Evolutionary conservation across 2,797 vertebrate species (phyloP).

Genomic region (Crax fasciolata): DNA sequence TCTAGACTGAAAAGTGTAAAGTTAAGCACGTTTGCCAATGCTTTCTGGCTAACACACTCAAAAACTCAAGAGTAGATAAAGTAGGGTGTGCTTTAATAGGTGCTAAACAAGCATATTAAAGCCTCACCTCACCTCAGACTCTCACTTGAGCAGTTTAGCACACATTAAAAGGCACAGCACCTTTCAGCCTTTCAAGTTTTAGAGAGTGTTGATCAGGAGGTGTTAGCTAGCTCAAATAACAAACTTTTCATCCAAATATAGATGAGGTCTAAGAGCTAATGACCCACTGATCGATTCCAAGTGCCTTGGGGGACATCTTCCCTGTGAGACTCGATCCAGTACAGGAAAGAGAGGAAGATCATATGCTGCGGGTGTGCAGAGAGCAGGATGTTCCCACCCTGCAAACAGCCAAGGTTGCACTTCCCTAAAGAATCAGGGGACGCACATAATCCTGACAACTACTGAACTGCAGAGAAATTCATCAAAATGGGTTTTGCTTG

Average conservation of each 20-base stretch:
- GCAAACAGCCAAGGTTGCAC: neutral
- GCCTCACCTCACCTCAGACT: slow-evolving; percentile 38
- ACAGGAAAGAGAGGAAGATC: slow-evolving; percentile 42
- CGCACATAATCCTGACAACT: neutral
- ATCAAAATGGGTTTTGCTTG: neutral
- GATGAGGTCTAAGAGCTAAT: neutral
- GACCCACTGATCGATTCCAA: neutral
- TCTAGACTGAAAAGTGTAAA: slow-evolving; percentile 51
- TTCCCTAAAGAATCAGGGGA: neutral
- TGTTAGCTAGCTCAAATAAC: slow-evolving; percentile 33
- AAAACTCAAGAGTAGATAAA: slow-evolving; percentile 49
- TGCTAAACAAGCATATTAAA: slow-evolving; percentile 69
- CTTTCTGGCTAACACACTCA: slow-evolving; percentile 31
- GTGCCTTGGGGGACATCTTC: neutral
- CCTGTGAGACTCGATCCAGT: neutral
- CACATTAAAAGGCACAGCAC: slow-evolving; percentile 32
- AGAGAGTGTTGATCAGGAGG: slow-evolving; percentile 34
- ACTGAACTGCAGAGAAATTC: slow-evolving; percentile 13
- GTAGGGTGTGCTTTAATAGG: slow-evolving; percentile 52
- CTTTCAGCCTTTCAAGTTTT: slow-evolving; percentile 50
- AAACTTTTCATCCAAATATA: slow-evolving; percentile 31
- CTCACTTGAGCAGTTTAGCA: slow-evolving; percentile 54
- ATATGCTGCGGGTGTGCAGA: neutral
- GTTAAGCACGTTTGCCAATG: slow-evolving; percentile 19
- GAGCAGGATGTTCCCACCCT: slow-evolving; percentile 38